These are phyloP conservation scores for Cephalopterus ornatus DNA, from an alignment of 2,113 vertebrate genomes.

Conservation along the genomic window DNA sequence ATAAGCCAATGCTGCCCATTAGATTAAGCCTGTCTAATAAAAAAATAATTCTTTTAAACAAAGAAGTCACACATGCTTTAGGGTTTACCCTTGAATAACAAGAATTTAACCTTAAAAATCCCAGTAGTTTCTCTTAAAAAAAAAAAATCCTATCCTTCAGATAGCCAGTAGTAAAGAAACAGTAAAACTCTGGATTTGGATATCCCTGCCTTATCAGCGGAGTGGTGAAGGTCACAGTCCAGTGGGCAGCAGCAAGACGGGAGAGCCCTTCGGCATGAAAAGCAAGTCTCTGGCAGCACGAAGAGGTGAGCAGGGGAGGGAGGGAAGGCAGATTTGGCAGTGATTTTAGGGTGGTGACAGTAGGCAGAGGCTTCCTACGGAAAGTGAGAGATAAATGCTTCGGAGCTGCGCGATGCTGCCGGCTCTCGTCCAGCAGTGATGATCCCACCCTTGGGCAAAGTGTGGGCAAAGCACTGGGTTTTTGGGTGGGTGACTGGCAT, in stretches of 20 bases:
- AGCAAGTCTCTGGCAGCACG: not conserved
- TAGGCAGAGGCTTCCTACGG: not conserved
- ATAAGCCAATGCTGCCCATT: not conserved
- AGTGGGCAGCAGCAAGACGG: not conserved
- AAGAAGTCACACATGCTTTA: not conserved
- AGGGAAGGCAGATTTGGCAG: not conserved
- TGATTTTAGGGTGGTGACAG: not conserved
- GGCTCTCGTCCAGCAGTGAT: fast-evolving
- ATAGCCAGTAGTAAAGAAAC: slow-evolving; percentile 22
- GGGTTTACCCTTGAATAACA: not conserved
- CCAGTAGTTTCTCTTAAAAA: not conserved
- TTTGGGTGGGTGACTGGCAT: not conserved
- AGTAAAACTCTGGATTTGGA: not conserved
- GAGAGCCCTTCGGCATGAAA: not conserved
- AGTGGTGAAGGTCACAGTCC: slow-evolving; percentile 1
- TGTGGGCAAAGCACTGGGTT: fast-evolving
- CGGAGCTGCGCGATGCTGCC: fast-evolving
- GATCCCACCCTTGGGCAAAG: not conserved
- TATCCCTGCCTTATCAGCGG: slow-evolving; percentile 27
- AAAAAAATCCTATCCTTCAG: slow-evolving; percentile 19
- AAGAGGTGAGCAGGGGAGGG: not conserved
- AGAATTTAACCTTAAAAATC: slow-evolving; percentile 32
- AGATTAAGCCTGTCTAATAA: not conserved
- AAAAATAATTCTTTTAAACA: slow-evolving; percentile 1
- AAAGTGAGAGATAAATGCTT: not conserved